Conservation (phyloP, 1,140 invertebrate species). For the Panulirus ornatus region DNA sequence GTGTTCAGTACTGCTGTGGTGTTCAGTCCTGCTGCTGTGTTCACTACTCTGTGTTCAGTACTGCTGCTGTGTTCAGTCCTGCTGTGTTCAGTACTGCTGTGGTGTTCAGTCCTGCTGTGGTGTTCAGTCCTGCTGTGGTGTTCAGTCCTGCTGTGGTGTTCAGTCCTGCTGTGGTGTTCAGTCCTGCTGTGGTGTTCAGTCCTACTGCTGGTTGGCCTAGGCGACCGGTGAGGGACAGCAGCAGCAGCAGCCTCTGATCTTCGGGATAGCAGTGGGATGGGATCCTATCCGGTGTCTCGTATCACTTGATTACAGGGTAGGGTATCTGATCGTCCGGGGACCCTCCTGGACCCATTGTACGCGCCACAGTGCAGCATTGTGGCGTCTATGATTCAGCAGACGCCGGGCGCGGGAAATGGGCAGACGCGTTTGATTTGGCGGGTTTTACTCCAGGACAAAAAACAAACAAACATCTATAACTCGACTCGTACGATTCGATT, state of each 20-base stretch:
- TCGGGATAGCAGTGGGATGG: slow-evolving; percentile 10
- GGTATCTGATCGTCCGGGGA: slow-evolving; percentile 68
- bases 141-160: no score
- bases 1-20: no score
- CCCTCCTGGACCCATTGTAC: slow-evolving; percentile 51
- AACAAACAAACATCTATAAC: slow-evolving; percentile 29
- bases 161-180: no score
- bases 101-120: no score
- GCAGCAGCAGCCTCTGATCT: slow-evolving; percentile 6
- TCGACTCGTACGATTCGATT: slow-evolving; percentile 28
- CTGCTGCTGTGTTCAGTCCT: no score
- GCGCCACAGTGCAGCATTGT: slow-evolving; percentile 55
- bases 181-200: no score
- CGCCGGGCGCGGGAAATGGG: slow-evolving; percentile 53
- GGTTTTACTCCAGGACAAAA: slow-evolving; percentile 14
- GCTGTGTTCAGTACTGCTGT: no score
- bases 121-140: no score
- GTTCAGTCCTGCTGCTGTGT: no score
- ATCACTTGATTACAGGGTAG: slow-evolving; percentile 72
- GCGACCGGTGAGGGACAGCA: no score
- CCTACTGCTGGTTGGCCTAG: no score
- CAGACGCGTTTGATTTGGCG: slow-evolving; percentile 48
- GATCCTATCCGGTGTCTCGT: slow-evolving; percentile 56
- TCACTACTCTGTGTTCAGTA: no score
- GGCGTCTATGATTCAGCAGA: slow-evolving; percentile 48